Evolutionary conservation across 2,113 vertebrate species (phyloP), one percentile per base, ranked within the genome.

Genomic region (Periophthalmodon schlosseri): DNA sequence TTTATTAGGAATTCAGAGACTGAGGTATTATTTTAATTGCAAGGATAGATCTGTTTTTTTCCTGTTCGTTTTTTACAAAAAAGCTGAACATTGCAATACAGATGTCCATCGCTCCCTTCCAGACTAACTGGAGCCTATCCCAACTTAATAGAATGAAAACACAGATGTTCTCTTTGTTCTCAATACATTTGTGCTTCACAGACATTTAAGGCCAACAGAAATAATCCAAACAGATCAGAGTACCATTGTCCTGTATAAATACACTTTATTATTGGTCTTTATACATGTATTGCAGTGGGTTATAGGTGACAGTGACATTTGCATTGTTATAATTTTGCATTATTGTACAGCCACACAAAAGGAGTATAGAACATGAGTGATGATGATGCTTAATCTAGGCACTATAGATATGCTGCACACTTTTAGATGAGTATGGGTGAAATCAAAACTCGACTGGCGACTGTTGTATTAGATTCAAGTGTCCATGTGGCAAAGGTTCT

Each of bases 401-500:
- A 92, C 90, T 87, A 56, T n/a, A 88, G 77, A 71, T 88, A 89
- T 84, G 74, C 77, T 84, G 74, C 77, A 86, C 73, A 86, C 76
- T 85, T 72, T 70, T 67, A 74, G 61, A 70, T 54, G 67, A 75
- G 74, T 65, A 34, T 39, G 34, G 11, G n/a, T n/a, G 18, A 20
- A 44, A 39, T 39, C 9, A 4, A 63, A n/a, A n/a, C 34, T 34
- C 10, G 28, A 28, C 13, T 65, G 33, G 28, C 33, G 61, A 36
- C 33, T 64, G 23, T 28, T 60, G 63, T 65, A 34, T 64, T 16
- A 20, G 33, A 64, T 44, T 65, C 63, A 65, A 65, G 34, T n/a
- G 63, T 39, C 34, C 34, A 18, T 65, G 39, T 65, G n/a, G 4
- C 63, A 16, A 7, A 44, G 9, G 39, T 44, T 64, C 5, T 34